These are phyloP conservation scores for Xyliphius kryptos DNA, from an alignment of 2,113 vertebrate genomes.

Conservation along the genomic window DNA sequence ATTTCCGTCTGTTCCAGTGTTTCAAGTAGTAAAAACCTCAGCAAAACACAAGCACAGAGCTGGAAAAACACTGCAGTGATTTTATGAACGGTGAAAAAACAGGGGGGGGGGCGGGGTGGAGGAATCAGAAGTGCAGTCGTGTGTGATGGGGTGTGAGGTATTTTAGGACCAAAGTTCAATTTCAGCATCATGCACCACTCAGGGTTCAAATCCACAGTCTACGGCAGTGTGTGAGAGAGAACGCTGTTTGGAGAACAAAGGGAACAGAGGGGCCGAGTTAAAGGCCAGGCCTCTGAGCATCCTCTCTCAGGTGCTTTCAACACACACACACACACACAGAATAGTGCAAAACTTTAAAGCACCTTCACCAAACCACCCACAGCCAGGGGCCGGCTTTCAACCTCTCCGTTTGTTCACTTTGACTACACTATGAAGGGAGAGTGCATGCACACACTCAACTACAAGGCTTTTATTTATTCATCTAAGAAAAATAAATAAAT, in stretches of 20 bases:
- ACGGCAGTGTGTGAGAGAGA: slow-evolving; percentile 7
- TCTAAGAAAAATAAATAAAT: no score
- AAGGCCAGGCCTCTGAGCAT: slow-evolving; percentile 43
- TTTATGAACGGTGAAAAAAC: not conserved
- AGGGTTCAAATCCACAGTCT: slow-evolving; percentile 3
- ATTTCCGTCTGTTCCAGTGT: not conserved
- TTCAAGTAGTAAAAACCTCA: not conserved
- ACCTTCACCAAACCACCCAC: slow-evolving; percentile 33
- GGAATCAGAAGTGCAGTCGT: not conserved
- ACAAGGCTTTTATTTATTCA: not conserved
- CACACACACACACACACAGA: no score
- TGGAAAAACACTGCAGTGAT: not conserved
- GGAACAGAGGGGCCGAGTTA: slow-evolving; percentile 33
- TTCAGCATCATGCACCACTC: slow-evolving; percentile 10
- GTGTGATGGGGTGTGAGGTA: not conserved
- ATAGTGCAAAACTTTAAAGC: not conserved
- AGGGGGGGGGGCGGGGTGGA: not conserved
- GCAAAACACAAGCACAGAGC: not conserved
- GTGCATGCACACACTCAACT: not conserved
- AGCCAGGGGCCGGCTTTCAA: slow-evolving; percentile 45
- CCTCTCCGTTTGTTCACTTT: slow-evolving; percentile 48
- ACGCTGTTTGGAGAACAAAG: slow-evolving; percentile 27
- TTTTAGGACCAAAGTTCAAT: not conserved
- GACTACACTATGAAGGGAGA: slow-evolving; percentile 36
- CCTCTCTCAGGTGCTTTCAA: no score